phyloP scores from a whole-genome alignment of 1,140 invertebrate genomes.

The Drosophila nasuta region DNA sequence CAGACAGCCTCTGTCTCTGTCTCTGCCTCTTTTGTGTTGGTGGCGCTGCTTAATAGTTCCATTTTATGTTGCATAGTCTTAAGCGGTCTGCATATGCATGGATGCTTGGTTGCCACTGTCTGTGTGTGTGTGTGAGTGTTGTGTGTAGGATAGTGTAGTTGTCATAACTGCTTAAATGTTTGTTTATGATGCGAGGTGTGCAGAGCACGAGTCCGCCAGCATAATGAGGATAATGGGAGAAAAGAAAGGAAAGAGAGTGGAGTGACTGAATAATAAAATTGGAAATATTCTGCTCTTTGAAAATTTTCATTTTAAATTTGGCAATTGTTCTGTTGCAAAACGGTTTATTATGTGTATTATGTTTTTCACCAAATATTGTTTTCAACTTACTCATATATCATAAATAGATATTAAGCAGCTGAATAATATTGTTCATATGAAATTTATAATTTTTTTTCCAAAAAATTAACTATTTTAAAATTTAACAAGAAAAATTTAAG shows the following conservation, averaged over 20 bases:
- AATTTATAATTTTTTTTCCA: too few species aligned
- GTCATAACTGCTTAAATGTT: slow-evolving; percentile 48
- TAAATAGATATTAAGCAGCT: too few species aligned
- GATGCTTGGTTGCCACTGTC: slow-evolving; percentile 6
- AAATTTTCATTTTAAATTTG: too few species aligned
- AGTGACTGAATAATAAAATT: background rate
- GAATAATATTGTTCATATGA: too few species aligned
- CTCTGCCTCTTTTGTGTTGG: slow-evolving; percentile 18
- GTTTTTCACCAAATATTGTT: too few species aligned
- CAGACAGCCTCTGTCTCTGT: slow-evolving; percentile 16
- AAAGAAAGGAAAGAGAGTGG: background rate
- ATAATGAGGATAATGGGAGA: background rate
- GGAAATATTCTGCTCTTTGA: too few species aligned
- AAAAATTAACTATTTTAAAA: too few species aligned
- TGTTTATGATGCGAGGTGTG: slow-evolving; percentile 24
- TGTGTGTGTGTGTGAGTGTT: background rate
- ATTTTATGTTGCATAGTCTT: slow-evolving; percentile 60
- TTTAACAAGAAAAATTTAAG: too few species aligned
- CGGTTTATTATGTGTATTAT: too few species aligned
- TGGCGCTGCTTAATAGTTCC: slow-evolving; percentile 67
- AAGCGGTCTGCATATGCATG: slow-evolving; percentile 36
- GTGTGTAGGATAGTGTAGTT: background rate
- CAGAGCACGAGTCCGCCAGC: background rate
- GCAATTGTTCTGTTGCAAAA: too few species aligned
- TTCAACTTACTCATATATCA: too few species aligned